Percentiles rank a stretch among this genome's conserved stretches.
These are phyloP conservation scores for Callitettix versicolor DNA, from an alignment of 1,140 invertebrate genomes.

Conservation along the genomic window DNA sequence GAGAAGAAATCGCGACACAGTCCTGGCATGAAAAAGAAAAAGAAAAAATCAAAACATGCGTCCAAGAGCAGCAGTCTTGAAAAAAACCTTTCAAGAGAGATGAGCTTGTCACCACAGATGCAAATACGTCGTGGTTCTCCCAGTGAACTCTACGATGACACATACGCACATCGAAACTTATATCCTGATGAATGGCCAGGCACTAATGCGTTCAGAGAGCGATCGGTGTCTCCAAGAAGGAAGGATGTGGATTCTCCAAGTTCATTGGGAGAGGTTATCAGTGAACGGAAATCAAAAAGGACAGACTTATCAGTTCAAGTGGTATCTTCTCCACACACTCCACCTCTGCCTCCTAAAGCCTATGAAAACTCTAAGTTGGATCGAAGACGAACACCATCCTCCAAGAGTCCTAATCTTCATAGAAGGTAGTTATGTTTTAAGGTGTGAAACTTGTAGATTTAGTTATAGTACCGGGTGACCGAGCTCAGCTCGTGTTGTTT, in stretches of 20 bases:
- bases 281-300: slow-evolving; percentile 28
- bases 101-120: slow-evolving; percentile 16
- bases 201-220: too few species aligned
- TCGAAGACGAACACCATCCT: slow-evolving; percentile 1
- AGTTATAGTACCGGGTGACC: too few species aligned
- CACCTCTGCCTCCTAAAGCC: slow-evolving; percentile 40
- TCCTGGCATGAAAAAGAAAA: slow-evolving; percentile 49
- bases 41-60: slow-evolving; percentile 50
- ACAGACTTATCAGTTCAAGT: slow-evolving; percentile 33
- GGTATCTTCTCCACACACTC: slow-evolving; percentile 40
- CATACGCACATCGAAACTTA: too few species aligned
- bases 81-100: slow-evolving; percentile 1
- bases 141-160: too few species aligned
- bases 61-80: slow-evolving; percentile 50
- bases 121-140: too few species aligned
- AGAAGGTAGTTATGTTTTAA: neutral
- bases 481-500: too few species aligned
- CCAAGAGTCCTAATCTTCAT: neutral
- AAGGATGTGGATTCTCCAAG: too few species aligned
- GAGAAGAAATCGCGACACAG: slow-evolving; percentile 40
- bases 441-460: neutral
- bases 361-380: slow-evolving; percentile 32
- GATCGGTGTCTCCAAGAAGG: too few species aligned
- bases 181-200: too few species aligned
- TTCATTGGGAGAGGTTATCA: slow-evolving; percentile 23